Percentiles rank a stretch among this genome's conserved stretches.
phyloP scores from a whole-genome alignment of 30 jellyfish, hydroid and myxozoan species.

The Rhopilema esculentum region DNA sequence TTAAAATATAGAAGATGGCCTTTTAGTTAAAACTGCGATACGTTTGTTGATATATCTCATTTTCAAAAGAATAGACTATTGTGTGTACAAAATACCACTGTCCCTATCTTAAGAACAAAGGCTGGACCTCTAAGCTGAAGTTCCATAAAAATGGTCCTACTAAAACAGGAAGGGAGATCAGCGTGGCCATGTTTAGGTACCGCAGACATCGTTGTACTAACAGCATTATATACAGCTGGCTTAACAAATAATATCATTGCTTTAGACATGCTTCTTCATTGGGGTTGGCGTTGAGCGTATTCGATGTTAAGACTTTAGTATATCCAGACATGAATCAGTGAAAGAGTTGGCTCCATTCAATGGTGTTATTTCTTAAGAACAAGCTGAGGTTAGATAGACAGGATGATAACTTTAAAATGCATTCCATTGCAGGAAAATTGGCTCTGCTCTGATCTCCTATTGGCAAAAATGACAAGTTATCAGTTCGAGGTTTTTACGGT shows the following conservation, averaged over 20 bases:
- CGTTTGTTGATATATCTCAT: too few species aligned
- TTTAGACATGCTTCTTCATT: not conserved
- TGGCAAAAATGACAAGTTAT: not conserved
- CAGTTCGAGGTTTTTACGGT: slow-evolving; percentile 53
- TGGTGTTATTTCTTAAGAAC: not conserved
- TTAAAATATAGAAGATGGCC: too few species aligned
- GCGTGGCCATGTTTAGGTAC: too few species aligned
- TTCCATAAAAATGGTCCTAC: too few species aligned
- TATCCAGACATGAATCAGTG: not conserved
- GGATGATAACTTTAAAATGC: not conserved
- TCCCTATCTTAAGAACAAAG: too few species aligned
- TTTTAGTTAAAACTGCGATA: too few species aligned
- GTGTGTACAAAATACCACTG: too few species aligned
- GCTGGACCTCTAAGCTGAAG: too few species aligned
- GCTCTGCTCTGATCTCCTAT: not conserved
- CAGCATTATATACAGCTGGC: not conserved
- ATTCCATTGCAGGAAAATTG: not conserved
- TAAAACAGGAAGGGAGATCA: too few species aligned
- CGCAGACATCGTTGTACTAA: not conserved
- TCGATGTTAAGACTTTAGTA: not conserved
- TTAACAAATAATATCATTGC: not conserved
- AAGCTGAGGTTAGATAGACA: not conserved
- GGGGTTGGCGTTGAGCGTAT: not conserved
- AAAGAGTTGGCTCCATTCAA: not conserved
- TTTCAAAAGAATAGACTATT: too few species aligned